These are phyloP conservation scores for Patiria pectinifera DNA, from an alignment of 53 echinoderm and acorn worm species.

Conservation along the genomic window DNA sequence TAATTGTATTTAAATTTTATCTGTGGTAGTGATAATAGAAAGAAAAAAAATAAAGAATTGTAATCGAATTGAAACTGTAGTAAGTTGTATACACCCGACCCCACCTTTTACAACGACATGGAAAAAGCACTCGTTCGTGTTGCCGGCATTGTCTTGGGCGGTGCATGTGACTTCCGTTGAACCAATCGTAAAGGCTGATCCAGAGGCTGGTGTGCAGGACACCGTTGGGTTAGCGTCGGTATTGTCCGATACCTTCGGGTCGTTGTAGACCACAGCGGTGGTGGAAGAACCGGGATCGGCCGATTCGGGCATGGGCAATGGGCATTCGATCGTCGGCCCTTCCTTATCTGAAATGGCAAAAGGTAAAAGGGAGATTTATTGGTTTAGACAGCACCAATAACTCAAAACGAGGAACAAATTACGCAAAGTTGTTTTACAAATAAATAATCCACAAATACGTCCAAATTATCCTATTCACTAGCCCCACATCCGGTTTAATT, in stretches of 20 bases:
- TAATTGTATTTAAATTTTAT: too few species aligned
- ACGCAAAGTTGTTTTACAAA: too few species aligned
- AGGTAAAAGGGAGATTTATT: too few species aligned
- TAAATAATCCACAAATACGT: too few species aligned
- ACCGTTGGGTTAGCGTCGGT: neutral
- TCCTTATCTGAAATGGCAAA: too few species aligned
- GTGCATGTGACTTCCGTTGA: conserved; percentile 1
- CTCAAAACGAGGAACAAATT: too few species aligned
- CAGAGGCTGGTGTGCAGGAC: conserved; percentile 4
- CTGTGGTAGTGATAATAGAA: too few species aligned
- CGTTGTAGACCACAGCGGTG: neutral
- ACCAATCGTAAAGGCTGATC: neutral
- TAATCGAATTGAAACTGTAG: neutral
- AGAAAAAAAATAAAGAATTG: neutral
- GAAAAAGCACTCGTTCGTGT: conserved; percentile 11
- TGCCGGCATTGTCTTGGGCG: conserved; percentile 5
- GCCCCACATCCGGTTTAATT: too few species aligned
- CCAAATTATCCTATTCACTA: too few species aligned
- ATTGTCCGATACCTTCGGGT: neutral
- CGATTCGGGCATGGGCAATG: neutral
- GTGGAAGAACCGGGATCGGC: neutral
- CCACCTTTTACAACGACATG: conserved; percentile 9
- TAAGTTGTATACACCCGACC: neutral
- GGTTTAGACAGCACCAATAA: too few species aligned
- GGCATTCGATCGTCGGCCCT: neutral